Evolutionary conservation across 2,113 vertebrate genomes (phyloP).

Genomic region (Aptenodytes patagonicus): DNA sequence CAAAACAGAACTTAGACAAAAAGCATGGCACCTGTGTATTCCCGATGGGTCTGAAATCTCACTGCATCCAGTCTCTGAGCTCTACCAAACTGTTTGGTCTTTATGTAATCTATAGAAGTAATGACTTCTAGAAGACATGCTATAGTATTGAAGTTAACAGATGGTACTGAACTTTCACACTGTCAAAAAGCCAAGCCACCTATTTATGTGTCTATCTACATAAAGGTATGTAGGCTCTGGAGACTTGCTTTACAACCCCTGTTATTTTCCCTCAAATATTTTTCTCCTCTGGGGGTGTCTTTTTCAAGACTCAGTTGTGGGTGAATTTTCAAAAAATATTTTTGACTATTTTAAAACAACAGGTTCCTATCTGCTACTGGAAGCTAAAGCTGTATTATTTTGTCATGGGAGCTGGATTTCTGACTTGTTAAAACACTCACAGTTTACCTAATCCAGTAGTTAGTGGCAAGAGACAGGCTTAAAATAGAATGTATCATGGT

Average conservation of each 20-base stretch:
- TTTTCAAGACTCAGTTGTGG: neutral
- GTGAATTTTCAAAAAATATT: neutral
- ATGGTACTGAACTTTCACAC: neutral
- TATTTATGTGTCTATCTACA: fast-evolving
- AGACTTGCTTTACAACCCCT: neutral
- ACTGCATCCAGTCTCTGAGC: neutral
- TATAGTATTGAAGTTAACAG: neutral
- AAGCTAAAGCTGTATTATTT: neutral
- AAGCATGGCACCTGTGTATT: fast-evolving
- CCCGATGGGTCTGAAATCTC: neutral
- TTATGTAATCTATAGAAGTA: neutral
- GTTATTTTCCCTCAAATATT: neutral
- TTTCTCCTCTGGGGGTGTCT: neutral
- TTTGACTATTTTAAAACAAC: neutral
- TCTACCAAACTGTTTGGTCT: neutral
- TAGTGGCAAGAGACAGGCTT: neutral
- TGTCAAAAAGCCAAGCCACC: neutral
- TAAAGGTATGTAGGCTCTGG: neutral
- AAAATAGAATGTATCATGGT: neutral
- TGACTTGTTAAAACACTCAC: neutral
- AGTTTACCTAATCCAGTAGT: neutral
- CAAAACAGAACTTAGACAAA: neutral
- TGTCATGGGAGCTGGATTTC: neutral
- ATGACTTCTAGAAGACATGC: neutral
- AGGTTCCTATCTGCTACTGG: neutral